Base-by-base conservation (phyloP, 2,113 vertebrate species). In the Scatophagus argus region DNA sequence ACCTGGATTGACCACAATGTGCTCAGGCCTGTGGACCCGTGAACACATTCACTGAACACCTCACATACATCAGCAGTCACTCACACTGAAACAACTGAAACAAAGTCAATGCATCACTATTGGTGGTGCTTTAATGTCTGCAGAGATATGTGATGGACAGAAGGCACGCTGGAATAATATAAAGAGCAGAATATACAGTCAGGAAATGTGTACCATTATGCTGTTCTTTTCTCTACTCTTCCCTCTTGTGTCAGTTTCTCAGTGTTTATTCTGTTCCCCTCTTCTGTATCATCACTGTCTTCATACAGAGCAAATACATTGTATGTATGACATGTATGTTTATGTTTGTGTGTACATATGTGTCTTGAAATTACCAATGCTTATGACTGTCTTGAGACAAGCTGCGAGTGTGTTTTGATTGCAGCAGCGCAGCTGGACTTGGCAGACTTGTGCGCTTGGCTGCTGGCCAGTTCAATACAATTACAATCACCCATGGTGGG, bases 391-490 rank as follows among this genome's bases (percentile, higher is more conserved):
- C 59, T 75, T 63, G 79, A 87, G 80, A 82, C 74, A 56, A 68
- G 85, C 79, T 70, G 54, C 54, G 56, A 85, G 74, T 69, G 83
- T 76, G 76, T 82, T 89, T 86, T 91, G 86, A 91, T 88, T 82
- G 67, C 68, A 67, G 38, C 21, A 17, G 75, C 88, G 76, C 87
- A 89, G 84, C 88, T 90, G 81, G 85, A 85, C 78, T 77, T 58
- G 78, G 82, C 82, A 86, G 84, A 69, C 79, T 71, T 71, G 62
- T 46, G 21, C 34, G 61, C 58, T 81, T 92, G 90, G 91, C 82
- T 70, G 39, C 68, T 29, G 80, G 86, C 89, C 89, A 88, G 74
- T 83, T 88, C 79, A 73, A 83, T 88, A 85, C 84, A 87, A 89
- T 89, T 82, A 82, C 89, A 80, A 81, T 88, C 84, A 87, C 77